These are phyloP conservation scores for Dendrolimus pini DNA, from an alignment of 2,888 invertebrate genomes.

Conservation along the genomic window DNA sequence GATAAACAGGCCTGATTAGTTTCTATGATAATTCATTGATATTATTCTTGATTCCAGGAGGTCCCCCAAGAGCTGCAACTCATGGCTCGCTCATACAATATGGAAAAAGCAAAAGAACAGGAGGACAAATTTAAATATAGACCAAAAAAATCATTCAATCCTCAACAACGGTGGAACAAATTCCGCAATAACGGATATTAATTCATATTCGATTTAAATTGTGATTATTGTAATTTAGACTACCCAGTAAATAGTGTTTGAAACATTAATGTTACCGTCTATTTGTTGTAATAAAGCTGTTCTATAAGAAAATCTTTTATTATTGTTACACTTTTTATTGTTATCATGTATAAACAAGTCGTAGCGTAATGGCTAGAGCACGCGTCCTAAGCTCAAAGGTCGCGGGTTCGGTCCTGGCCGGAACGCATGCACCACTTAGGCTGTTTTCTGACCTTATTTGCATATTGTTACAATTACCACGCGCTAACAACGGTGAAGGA, in stretches of 20 bases:
- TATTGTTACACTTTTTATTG: neutral
- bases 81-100: slow-evolving; percentile 35
- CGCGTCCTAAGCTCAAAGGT: no score
- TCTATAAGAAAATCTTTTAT: neutral
- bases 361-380: no score
- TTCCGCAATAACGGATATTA: slow-evolving; percentile 17
- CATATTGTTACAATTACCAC: no score
- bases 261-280: neutral
- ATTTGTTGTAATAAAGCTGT: neutral
- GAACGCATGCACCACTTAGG: no score
- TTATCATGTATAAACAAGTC: neutral
- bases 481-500: no score
- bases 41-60: slow-evolving; percentile 32
- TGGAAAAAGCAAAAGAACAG: slow-evolving; percentile 30
- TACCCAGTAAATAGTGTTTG: neutral
- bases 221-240: neutral
- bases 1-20: no score
- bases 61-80: slow-evolving; percentile 43
- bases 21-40: no score
- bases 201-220: slow-evolving; percentile 1
- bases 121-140: slow-evolving; percentile 29
- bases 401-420: no score
- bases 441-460: no score
- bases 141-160: slow-evolving; percentile 28
- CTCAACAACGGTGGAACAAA: slow-evolving; percentile 26